phyloP scores from a whole-genome alignment of 2,113 vertebrate species.

The Daboia siamensis region DNA sequence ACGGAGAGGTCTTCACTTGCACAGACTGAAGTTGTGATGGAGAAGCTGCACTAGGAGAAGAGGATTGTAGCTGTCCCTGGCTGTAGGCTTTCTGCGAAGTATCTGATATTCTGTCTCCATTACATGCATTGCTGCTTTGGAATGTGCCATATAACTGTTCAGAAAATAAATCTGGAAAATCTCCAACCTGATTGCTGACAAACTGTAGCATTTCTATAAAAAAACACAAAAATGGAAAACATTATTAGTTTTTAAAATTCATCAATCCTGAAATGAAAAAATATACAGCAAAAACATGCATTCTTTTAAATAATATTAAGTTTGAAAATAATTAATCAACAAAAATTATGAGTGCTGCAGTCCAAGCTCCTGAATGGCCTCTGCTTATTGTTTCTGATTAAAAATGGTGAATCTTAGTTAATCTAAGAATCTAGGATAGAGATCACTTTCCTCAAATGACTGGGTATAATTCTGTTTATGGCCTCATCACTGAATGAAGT shows the following conservation, averaged over 20 bases:
- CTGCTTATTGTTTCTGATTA: background rate
- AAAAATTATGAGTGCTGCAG: background rate
- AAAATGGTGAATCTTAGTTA: too few relatives aligned
- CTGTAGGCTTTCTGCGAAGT: conserved; percentile 57
- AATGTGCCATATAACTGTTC: conserved; percentile 75
- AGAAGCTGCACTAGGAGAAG: conserved; percentile 46
- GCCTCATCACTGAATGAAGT: background rate
- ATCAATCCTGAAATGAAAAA: background rate
- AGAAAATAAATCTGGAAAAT: conserved; percentile 92
- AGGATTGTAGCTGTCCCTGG: conserved; percentile 63
- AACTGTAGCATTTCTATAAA: conserved; percentile 95
- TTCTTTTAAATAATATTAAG: background rate
- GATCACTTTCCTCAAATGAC: background rate
- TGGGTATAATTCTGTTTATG: background rate
- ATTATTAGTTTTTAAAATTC: rapidly evolving
- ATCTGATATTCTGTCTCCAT: conserved; percentile 44
- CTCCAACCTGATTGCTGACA: conserved; percentile 92
- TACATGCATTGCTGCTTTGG: background rate
- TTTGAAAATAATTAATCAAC: background rate
- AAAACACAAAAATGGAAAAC: background rate
- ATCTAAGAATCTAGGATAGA: background rate
- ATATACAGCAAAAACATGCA: background rate
- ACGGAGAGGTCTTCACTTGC: conserved; percentile 56
- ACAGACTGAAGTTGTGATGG: conserved; percentile 65
- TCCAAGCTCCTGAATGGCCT: background rate